Conservation (phyloP, 2,113 vertebrate genomes). For the Oryzias javanicus region DNA sequence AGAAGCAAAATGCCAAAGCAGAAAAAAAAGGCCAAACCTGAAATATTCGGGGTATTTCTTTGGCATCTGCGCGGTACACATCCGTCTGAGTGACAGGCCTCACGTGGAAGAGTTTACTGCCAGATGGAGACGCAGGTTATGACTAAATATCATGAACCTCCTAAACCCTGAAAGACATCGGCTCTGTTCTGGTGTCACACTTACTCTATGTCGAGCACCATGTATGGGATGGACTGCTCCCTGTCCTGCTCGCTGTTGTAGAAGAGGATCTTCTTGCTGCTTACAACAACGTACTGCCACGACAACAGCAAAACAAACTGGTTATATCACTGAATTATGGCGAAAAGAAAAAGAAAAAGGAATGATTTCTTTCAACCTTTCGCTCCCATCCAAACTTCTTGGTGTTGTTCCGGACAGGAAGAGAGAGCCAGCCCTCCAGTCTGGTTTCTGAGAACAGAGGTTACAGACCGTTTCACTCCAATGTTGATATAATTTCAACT, state of each 20-base stretch:
- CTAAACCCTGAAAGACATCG: background rate
- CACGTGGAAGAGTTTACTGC: constrained; percentile 97
- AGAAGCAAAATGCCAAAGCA: background rate
- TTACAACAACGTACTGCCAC: constrained; percentile 92
- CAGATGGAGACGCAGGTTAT: constrained; percentile 3
- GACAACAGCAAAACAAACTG: background rate
- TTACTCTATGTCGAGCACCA: constrained; percentile 99
- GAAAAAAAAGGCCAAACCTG: constrained; percentile 77
- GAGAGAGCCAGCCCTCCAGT: constrained; percentile 95
- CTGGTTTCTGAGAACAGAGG: constrained; percentile 80
- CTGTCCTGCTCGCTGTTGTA: constrained; percentile 97
- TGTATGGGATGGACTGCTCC: constrained; percentile 95
- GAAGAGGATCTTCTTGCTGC: constrained; percentile 99
- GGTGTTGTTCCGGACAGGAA: constrained; percentile 96
- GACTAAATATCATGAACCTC: too few species aligned
- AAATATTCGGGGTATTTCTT: constrained; percentile 99
- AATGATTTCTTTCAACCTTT: constrained; percentile 78
- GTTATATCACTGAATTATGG: background rate
- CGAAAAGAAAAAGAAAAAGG: fast-evolving
- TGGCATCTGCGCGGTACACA: constrained; percentile 95
- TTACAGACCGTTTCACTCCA: background rate
- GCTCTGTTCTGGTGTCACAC: constrained; percentile 53
- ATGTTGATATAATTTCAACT: too few species aligned
- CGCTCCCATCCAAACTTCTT: constrained; percentile 97
- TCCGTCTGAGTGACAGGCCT: constrained; percentile 97